Base-by-base conservation (phyloP, 2,797 vertebrate species). In the Hydrophis major region DNA sequence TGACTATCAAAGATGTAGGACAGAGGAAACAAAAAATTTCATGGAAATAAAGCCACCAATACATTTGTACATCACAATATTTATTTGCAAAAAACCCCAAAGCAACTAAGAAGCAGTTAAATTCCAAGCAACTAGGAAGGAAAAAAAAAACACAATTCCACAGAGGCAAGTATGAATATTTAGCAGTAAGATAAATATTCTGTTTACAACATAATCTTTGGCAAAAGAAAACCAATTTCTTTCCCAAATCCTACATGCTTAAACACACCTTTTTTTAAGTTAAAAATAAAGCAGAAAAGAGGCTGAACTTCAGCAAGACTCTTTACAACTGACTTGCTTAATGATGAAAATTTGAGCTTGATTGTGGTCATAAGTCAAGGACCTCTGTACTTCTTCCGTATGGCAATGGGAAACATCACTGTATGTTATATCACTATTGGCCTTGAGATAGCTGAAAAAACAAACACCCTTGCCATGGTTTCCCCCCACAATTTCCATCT, bases 231-330 rank as follows among this genome's bases (percentile, higher is more conserved):
- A 93, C 69, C 55, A 57, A 61, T 78, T 74, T 53, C 22, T 56
- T 89, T 96, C 95, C 92, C 95, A 94, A 94, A 91, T 92, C 59
- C 93, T 42, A 91, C 95, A 94, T 83, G 47, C 90, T 86, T 56
- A 53, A 87, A 16, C 28, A 87, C n/a, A 87, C n/a, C 18, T 57
- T n/a, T 57, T 32, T 88, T 59, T 20, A 5, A 13, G 53, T 4
- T 88, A 20, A 27, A 63, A 63, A 63, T 63, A 63, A 11, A 28
- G 27, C 61, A 59, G 57, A 63, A 63, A 28, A 63, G 61, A 11
- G 61, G 27, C 25, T 28, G 25, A 28, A 28, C 61, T 63, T 12
- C 3, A 63, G 61, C 61, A 63, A 59, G 57, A 59, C 18, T 59
- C 57, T 57, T 18, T 4, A 20, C 57, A 18, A 12, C 55, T 13